These are phyloP conservation scores for Rhabdophis nuchalis DNA, from an alignment of 2,797 vertebrate species.

Conservation along the genomic window DNA sequence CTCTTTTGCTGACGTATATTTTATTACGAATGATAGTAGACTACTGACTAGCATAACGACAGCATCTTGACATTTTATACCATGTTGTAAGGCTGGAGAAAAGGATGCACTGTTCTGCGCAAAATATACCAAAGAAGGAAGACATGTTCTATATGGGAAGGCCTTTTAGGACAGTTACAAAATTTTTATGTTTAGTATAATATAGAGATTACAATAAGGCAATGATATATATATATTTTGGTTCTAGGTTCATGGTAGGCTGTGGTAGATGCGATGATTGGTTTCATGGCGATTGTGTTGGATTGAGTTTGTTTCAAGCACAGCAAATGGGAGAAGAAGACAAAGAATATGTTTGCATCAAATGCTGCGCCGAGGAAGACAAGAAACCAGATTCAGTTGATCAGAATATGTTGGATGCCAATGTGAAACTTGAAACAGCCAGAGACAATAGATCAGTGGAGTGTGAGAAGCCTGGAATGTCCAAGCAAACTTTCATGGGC, in stretches of 20 bases:
- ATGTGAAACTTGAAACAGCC: slow-evolving; percentile 65
- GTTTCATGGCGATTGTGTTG: slow-evolving; percentile 98
- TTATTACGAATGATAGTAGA: neutral
- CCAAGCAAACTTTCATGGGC: slow-evolving; percentile 66
- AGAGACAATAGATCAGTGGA: slow-evolving; percentile 76
- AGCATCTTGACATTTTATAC: neutral
- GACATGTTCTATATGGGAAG: neutral
- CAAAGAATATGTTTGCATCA: slow-evolving; percentile 94
- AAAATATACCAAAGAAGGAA: slow-evolving; percentile 28
- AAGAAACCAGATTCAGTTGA: slow-evolving; percentile 71
- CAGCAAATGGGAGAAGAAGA: slow-evolving; percentile 96
- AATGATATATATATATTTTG: neutral
- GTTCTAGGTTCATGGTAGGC: slow-evolving; percentile 94
- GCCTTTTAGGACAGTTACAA: neutral
- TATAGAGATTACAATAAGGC: neutral
- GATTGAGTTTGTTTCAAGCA: slow-evolving; percentile 90
- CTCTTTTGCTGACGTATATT: neutral
- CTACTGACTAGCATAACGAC: neutral
- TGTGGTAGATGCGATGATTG: slow-evolving; percentile 97
- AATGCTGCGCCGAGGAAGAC: slow-evolving; percentile 92
- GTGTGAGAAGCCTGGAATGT: slow-evolving; percentile 73
- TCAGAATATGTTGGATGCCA: slow-evolving; percentile 62
- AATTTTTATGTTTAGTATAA: neutral
- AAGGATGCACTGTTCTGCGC: slow-evolving; percentile 53
- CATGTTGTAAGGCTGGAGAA: slow-evolving; percentile 65